Evolutionary conservation across 2,888 invertebrate genomes (phyloP).

Genomic region (Trachelus iudaicus): DNA sequence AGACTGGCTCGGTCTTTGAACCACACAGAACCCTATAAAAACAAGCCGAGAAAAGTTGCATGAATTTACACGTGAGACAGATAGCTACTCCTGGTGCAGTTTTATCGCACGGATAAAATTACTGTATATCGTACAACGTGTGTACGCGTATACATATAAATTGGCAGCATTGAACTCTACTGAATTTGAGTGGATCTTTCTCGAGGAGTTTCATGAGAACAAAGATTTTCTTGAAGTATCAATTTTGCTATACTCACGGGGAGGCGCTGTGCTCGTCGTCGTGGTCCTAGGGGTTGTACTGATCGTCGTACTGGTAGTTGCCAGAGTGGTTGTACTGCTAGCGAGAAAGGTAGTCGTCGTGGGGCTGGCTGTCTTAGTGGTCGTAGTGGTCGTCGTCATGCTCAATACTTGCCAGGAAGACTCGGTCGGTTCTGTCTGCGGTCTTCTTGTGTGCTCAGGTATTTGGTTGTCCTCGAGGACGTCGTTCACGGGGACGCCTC

Average conservation of each 20-base stretch:
- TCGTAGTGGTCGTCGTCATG: constrained; percentile 62
- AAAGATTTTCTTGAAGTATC: background rate
- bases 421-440: constrained; percentile 48
- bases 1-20: constrained; percentile 84
- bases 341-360: constrained; percentile 44
- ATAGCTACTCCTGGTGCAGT: background rate
- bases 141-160: no score
- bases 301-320: constrained; percentile 61
- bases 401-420: constrained; percentile 40
- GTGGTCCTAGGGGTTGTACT: constrained; percentile 53
- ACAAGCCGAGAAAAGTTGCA: background rate
- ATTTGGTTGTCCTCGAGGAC: constrained; percentile 56
- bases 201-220: background rate
- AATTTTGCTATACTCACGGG: constrained; percentile 56
- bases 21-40: constrained; percentile 81
- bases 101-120: background rate
- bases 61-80: background rate
- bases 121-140: no score
- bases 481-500: constrained; percentile 46
- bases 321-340: constrained; percentile 60
- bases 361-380: constrained; percentile 29
- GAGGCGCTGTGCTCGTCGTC: constrained; percentile 65
- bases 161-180: background rate
- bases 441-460: constrained; percentile 55
- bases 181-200: background rate